These are phyloP conservation scores for Antrozous pallidus DNA, from an alignment of 2,797 vertebrate genomes.

Conservation along the genomic window DNA sequence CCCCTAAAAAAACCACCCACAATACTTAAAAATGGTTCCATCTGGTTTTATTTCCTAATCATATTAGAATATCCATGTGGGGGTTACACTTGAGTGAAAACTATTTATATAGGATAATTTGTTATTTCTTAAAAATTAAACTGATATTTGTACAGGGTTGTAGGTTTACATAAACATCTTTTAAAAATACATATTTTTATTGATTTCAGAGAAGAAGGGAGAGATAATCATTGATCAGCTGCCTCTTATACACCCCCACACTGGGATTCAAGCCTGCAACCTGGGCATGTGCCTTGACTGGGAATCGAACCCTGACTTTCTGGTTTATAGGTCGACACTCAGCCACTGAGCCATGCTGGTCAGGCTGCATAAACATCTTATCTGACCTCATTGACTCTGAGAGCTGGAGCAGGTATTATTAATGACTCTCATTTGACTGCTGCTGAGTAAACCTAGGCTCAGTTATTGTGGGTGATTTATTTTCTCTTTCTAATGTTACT, in stretches of 20 bases:
- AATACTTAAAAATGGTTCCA: background rate
- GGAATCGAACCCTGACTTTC: no score
- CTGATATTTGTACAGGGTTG: background rate
- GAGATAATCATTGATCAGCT: no score
- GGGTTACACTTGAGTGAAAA: background rate
- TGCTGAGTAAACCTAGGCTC: background rate
- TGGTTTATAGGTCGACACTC: no score
- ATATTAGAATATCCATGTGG: background rate
- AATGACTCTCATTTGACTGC: background rate
- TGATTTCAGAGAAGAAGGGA: no score
- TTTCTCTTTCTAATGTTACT: constrained; percentile 12
- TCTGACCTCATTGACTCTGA: background rate
- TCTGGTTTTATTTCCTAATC: constrained; percentile 6
- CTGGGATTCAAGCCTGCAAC: no score
- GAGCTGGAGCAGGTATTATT: background rate
- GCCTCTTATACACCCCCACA: no score
- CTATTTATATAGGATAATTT: background rate
- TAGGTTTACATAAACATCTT: background rate
- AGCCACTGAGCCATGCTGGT: no score
- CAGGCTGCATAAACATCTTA: background rate
- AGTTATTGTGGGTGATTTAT: background rate
- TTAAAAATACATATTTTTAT: background rate
- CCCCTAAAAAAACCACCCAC: background rate
- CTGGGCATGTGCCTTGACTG: no score
- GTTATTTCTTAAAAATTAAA: constrained; percentile 8